Evolutionary conservation across 2,113 vertebrate genomes (phyloP).

Genomic region (Thymallus thymallus): DNA sequence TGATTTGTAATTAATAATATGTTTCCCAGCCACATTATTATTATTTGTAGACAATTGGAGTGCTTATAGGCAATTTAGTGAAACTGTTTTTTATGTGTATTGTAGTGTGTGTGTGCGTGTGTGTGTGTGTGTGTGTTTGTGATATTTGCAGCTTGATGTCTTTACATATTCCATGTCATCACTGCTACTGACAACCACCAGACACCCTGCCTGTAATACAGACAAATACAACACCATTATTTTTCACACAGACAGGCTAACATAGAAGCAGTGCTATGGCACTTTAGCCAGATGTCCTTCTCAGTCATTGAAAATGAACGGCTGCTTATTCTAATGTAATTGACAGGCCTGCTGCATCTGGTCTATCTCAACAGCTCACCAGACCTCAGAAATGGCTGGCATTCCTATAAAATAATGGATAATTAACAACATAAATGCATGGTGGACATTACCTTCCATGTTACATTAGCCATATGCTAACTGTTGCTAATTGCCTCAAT

Average conservation of each 20-base stretch:
- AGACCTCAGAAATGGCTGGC: neutral
- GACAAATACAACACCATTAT: constrained; percentile 10
- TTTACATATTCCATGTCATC: constrained; percentile 28
- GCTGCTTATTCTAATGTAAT: constrained; percentile 26
- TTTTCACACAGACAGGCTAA: constrained; percentile 16
- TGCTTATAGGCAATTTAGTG: constrained; percentile 39
- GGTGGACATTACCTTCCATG: constrained; percentile 9
- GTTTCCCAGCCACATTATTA: constrained; percentile 38
- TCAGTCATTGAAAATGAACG: constrained; percentile 17
- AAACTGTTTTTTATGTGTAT: neutral
- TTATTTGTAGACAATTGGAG: constrained; percentile 37
- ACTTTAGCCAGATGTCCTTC: constrained; percentile 16
- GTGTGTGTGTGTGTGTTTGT: no score
- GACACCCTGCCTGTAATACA: constrained; percentile 9
- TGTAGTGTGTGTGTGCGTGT: neutral
- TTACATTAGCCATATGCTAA: constrained; percentile 7
- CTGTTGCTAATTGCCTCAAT: neutral
- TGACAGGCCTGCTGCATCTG: constrained; percentile 10
- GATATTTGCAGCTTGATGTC: neutral
- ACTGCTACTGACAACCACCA: constrained; percentile 13
- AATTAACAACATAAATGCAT: constrained; percentile 6
- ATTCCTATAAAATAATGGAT: neutral
- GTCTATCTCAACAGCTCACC: neutral
- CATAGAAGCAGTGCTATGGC: constrained; percentile 1
- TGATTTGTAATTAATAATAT: constrained; percentile 59